Evolutionary conservation across 2,113 vertebrate species (phyloP), one percentile per base, ranked within the genome.

Genomic region (Vulpes vulpes): DNA sequence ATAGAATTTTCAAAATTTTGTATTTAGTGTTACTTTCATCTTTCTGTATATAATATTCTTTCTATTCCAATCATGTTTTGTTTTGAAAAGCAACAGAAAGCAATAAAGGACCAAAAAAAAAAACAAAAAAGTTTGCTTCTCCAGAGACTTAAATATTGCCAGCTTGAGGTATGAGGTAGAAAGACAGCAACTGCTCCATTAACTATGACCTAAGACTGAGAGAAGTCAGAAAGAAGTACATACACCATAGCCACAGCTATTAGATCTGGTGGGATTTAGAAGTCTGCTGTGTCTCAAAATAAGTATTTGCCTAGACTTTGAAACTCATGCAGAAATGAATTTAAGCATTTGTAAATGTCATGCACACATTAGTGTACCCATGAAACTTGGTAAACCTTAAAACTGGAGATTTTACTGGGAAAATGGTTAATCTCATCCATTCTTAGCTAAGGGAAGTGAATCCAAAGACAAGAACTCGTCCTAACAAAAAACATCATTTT

Each of bases 351-450:
- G 78, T n/a, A 43, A 82, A 90, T 60, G 27, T n/a, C 87, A 92
- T 1, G 4, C 22, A 64, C 17, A 79, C 14, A 82, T 4, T 35
- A 67, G 30, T 49, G 43, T 53, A 14, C 55, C 16, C 51, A 87
- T 25, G 32, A 95, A 95, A 85, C 19, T 38, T 32, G 5, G 60
- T 22, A 57, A 89, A 93, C 57, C 62, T 51, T 30, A 79, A 89
- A 92, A 94, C 80, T 60, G 79, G 59, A 71, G 23, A 95, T 80
- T 94, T 94, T 92, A 82, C 27, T 78, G 73, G 19, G 65, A 87
- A 96, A 91, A 74, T 60, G 11, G n/a, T 65, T 89, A 74, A 79
- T 30, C 5, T 84, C 51, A 35, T 84, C 43, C 67, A 51, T 82
- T 15, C 49, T 22, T 62, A 85, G 8, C 2, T 51, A 2, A 85